Evolutionary conservation across 2,113 vertebrate species (phyloP), one percentile per base, ranked within the genome.

Genomic region (Spilogale gracilis): DNA sequence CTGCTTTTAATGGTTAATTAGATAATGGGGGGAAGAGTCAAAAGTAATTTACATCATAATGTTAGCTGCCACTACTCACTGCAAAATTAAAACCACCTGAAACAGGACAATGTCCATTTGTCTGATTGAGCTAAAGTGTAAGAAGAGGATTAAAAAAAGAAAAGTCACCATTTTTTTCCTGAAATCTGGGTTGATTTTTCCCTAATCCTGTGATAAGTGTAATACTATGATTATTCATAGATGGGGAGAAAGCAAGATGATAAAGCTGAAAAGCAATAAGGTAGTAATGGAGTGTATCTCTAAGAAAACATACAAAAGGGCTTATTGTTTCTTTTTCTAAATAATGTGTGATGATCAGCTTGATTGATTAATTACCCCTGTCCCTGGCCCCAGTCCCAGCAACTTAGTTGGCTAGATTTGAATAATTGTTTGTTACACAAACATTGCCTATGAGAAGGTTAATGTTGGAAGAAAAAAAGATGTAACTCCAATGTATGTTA

Each of bases 1-100:
- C 27, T 80, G 69, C 2, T 89, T 95, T 93, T 90, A 89, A 74
- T 71, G n/a, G 8, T 25, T 56, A 84, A 78, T 91, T 78, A 95
- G 7, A 89, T 92, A 78, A 6, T 96, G 78, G 38, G 63, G 76
- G 92, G 87, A 88, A 74, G 30, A 61, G 10, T 89, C 21, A 71
- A 67, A 91, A 52, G 52, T 84, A 63, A 80, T 89, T 71, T 94
- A 21, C 91, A 10, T 52, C 8, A n/a, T 56, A 80, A 50, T 95
- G 32, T 52, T 95, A 58, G 43, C 52, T 63, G 45, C n/a, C 80
- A 71, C 6, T 50, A 69, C 13, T 54, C 54, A 92, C 27, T 95
- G 27, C 43, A 90, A 87, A 93, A 83, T 73, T 81, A 95, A 69
- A n/a, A 76, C 85, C 6, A 78, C 3, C 21, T 88, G 14, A 95